Evolutionary conservation across 2,113 vertebrate species (phyloP).

Genomic region (Columbina picui): DNA sequence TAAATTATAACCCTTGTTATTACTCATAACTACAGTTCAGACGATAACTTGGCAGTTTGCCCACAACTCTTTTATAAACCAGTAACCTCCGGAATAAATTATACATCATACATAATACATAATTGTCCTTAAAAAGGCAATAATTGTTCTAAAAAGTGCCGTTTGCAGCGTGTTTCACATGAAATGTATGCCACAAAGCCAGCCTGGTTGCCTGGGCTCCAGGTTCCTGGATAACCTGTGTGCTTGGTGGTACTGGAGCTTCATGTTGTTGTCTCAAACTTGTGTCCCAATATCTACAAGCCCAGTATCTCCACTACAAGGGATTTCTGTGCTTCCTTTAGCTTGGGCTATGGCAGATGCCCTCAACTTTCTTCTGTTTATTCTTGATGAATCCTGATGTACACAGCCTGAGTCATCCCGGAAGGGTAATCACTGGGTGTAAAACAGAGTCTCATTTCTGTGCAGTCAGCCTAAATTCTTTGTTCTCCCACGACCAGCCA

Average conservation of each 20-base stretch:
- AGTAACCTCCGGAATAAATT: constrained; percentile 73
- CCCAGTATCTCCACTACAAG: background rate
- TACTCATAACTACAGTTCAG: constrained; percentile 75
- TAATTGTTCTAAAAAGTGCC: constrained; percentile 54
- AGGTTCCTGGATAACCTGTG: background rate
- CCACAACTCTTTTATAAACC: constrained; percentile 64
- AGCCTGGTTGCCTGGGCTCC: background rate
- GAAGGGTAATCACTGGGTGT: background rate
- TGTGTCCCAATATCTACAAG: background rate
- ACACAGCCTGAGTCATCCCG: background rate
- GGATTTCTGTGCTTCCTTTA: background rate
- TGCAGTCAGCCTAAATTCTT: background rate
- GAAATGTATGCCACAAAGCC: background rate
- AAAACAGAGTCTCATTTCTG: background rate
- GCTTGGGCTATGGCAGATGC: background rate
- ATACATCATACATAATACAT: constrained; percentile 67
- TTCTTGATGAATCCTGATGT: background rate
- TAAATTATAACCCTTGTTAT: constrained; percentile 79
- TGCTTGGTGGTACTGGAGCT: background rate
- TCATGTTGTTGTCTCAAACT: background rate
- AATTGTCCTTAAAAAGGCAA: constrained; percentile 73
- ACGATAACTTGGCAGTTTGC: constrained; percentile 70
- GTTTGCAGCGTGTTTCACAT: background rate
- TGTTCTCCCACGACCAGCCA: fast-evolving
- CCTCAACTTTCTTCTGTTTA: background rate